Evolutionary conservation across 1,140 invertebrate species (phyloP).

Genomic region (Eumaeus atala): DNA sequence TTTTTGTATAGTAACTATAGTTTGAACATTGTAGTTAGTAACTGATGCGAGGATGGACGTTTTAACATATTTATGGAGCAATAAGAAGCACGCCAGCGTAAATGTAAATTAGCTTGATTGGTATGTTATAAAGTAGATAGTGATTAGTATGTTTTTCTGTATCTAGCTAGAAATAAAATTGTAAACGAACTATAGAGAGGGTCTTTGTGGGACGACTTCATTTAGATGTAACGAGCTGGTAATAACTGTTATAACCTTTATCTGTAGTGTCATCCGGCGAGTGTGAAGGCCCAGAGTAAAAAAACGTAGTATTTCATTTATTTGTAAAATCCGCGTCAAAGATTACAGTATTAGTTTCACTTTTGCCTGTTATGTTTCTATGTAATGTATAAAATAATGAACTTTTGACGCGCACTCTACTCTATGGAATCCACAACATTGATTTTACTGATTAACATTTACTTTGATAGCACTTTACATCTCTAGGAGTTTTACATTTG

Average conservation of each 20-base stretch:
- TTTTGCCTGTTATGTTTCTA: neutral
- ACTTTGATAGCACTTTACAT: too few relatives aligned
- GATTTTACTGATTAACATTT: too few relatives aligned
- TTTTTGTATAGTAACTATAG: constrained; percentile 51
- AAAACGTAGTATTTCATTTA: neutral
- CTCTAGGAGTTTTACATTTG: too few relatives aligned
- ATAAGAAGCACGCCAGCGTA: constrained; percentile 49
- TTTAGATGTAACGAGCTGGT: too few relatives aligned
- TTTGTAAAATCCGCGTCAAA: neutral
- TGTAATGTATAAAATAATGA: too few relatives aligned
- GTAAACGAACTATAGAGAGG: neutral
- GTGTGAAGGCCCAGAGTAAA: neutral
- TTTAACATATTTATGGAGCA: constrained; percentile 34
- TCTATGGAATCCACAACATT: too few relatives aligned
- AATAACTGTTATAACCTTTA: too few relatives aligned
- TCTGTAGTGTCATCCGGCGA: neutral
- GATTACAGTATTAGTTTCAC: neutral
- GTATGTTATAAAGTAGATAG: constrained; percentile 29
- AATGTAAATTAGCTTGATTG: constrained; percentile 41
- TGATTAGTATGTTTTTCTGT: constrained; percentile 20
- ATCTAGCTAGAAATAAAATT: neutral
- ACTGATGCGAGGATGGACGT: constrained; percentile 4
- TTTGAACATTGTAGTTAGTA: constrained; percentile 27
- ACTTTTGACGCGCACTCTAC: too few relatives aligned
- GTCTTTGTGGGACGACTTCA: neutral